Percentiles rank a stretch among this genome's conserved stretches.
These are phyloP conservation scores for Eupithecia subumbrata DNA, from an alignment of 2,888 invertebrate genomes.

Conservation along the genomic window DNA sequence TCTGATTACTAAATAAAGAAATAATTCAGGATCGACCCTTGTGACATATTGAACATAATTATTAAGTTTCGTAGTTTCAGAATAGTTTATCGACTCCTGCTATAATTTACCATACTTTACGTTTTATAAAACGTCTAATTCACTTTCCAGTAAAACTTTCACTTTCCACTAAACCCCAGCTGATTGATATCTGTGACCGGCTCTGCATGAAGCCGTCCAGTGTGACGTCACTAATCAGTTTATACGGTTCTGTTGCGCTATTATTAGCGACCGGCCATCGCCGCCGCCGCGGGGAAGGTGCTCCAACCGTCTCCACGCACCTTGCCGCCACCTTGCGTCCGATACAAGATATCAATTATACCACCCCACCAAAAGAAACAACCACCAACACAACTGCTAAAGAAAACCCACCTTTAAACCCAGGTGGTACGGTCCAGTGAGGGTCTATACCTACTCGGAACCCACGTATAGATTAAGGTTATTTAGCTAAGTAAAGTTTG, in stretches of 20 bases:
- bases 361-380: constrained; percentile 49
- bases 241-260: constrained; percentile 70
- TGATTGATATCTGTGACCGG: constrained; percentile 11
- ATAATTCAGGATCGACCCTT: background rate
- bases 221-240: constrained; percentile 72
- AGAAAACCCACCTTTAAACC: constrained; percentile 32
- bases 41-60: background rate
- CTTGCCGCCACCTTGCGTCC: constrained; percentile 82
- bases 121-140: background rate
- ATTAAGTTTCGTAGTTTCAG: background rate
- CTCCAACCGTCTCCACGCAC: constrained; percentile 77
- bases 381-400: background rate
- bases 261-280: constrained; percentile 54
- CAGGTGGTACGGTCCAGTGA: fast-evolving
- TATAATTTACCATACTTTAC: background rate
- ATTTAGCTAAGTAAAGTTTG: constrained; percentile 78
- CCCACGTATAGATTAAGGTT: constrained; percentile 74
- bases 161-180: background rate
- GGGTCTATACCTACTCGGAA: constrained; percentile 67
- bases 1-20: background rate
- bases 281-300: constrained; percentile 60
- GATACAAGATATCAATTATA: constrained; percentile 76
- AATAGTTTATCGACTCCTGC: background rate
- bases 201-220: constrained; percentile 39
- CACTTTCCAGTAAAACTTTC: background rate